phyloP scores from a whole-genome alignment of 2,797 vertebrate genomes.

The Parambassis ranga region DNA sequence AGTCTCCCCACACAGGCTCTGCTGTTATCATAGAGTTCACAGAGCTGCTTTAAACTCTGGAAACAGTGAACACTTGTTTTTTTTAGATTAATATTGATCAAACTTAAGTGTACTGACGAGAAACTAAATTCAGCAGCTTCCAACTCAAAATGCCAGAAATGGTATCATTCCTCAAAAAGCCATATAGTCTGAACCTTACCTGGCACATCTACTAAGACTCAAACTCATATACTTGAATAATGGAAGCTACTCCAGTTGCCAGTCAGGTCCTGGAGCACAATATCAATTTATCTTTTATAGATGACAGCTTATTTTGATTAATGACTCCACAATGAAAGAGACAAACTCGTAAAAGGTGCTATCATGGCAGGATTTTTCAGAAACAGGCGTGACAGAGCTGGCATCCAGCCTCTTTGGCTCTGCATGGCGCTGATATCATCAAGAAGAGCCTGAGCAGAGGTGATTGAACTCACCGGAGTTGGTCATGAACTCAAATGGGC shows the following conservation, averaged over 20 bases:
- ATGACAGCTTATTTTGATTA: slow-evolving; percentile 45
- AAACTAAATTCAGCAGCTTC: slow-evolving; percentile 7
- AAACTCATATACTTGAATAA: slow-evolving; percentile 26
- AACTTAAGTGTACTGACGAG: not conserved
- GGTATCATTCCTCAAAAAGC: slow-evolving; percentile 19
- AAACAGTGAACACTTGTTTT: not conserved
- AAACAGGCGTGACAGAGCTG: not conserved
- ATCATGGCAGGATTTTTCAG: slow-evolving; percentile 19
- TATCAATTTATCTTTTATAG: slow-evolving; percentile 48
- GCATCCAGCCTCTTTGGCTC: not conserved
- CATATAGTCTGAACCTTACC: slow-evolving; percentile 4
- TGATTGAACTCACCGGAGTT: slow-evolving; percentile 87
- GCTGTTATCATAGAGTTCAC: not conserved
- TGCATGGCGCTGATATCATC: not conserved
- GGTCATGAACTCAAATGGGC: slow-evolving; percentile 94
- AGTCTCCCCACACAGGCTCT: not conserved
- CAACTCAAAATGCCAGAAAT: not conserved
- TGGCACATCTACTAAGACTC: slow-evolving; percentile 24
- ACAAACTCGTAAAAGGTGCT: slow-evolving; percentile 42
- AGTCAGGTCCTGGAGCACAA: slow-evolving; percentile 34
- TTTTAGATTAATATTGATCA: not conserved
- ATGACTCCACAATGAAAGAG: slow-evolving; percentile 35
- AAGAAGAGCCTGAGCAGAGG: not conserved
- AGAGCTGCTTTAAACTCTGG: not conserved
- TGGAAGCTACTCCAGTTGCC: slow-evolving; percentile 27